Percentiles rank a stretch among this genome's conserved stretches.
Evolutionary conservation across 2,797 vertebrate genomes (phyloP).

Genomic region (Botia kubotai): DNA sequence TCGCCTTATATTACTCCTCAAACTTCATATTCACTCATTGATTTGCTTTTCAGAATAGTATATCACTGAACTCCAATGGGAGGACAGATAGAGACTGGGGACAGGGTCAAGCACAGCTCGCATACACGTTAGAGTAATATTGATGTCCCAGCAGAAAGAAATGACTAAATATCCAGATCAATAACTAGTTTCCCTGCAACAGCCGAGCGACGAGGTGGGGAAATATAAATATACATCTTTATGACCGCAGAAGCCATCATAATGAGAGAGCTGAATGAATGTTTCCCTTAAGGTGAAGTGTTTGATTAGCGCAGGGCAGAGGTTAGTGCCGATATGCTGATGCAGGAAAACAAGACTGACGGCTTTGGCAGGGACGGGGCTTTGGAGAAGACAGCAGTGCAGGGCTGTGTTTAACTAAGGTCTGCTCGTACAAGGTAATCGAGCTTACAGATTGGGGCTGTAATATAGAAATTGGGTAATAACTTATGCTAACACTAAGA

Average conservation of each 20-base stretch:
- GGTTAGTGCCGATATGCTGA: conserved; percentile 89
- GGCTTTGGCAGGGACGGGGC: conserved; percentile 75
- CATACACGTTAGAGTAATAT: conserved; percentile 92
- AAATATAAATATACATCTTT: conserved; percentile 91
- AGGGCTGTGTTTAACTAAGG: conserved; percentile 51
- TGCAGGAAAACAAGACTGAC: conserved; percentile 75
- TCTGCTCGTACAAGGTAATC: conserved; percentile 48
- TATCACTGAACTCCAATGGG: conserved; percentile 98
- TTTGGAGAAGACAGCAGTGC: conserved; percentile 75
- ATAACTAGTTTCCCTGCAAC: conserved; percentile 97
- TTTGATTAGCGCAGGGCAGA: conserved; percentile 97
- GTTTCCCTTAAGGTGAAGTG: conserved; percentile 95
- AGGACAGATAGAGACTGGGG: conserved; percentile 85
- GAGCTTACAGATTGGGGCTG: conserved; percentile 23
- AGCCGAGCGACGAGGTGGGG: conserved; percentile 88
- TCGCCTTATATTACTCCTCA: conserved; percentile 92
- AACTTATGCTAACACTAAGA: neutral
- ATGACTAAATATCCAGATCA: conserved; percentile 99
- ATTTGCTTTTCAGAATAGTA: conserved; percentile 97
- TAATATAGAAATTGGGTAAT: neutral
- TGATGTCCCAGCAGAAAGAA: conserved; percentile 94
- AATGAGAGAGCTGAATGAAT: conserved; percentile 84
- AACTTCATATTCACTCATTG: conserved; percentile 99
- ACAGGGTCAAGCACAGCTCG: conserved; percentile 92
- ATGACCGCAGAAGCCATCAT: conserved; percentile 90